phyloP scores from a whole-genome alignment of 2,797 vertebrate species.

The Neosalanx taihuensis region DNA sequence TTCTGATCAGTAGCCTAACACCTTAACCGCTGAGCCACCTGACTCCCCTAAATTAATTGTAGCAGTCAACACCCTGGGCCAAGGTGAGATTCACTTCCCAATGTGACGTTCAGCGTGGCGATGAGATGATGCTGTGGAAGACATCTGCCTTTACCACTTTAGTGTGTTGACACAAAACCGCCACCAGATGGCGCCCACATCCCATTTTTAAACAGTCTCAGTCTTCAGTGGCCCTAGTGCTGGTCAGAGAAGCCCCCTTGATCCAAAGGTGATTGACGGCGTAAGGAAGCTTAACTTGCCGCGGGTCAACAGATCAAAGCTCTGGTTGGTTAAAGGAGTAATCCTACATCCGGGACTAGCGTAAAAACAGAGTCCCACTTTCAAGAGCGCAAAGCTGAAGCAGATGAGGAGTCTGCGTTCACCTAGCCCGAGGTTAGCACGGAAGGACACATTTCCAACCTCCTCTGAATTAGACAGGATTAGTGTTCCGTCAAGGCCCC shows the following conservation, averaged over 20 bases:
- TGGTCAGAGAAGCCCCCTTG: neutral
- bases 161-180: neutral
- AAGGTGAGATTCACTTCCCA: too few relatives aligned
- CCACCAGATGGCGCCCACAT: conserved; percentile 61
- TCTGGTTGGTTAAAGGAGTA: neutral
- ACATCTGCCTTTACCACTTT: neutral
- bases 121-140: too few relatives aligned
- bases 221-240: neutral
- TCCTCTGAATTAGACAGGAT: neutral
- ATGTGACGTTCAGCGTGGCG: too few relatives aligned
- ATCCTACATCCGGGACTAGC: neutral
- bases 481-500: conserved; percentile 35
- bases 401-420: neutral
- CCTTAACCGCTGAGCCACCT: too few relatives aligned
- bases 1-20: too few relatives aligned
- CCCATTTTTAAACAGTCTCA: conserved; percentile 6
- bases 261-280: neutral
- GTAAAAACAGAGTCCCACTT: neutral
- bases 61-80: too few relatives aligned
- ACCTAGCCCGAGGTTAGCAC: neutral
- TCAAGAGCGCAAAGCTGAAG: too few relatives aligned
- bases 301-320: neutral
- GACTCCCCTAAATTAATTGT: too few relatives aligned
- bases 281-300: neutral
- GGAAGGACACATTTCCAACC: neutral